phyloP scores from a whole-genome alignment of 2,113 vertebrate genomes.

The Verasper variegatus region DNA sequence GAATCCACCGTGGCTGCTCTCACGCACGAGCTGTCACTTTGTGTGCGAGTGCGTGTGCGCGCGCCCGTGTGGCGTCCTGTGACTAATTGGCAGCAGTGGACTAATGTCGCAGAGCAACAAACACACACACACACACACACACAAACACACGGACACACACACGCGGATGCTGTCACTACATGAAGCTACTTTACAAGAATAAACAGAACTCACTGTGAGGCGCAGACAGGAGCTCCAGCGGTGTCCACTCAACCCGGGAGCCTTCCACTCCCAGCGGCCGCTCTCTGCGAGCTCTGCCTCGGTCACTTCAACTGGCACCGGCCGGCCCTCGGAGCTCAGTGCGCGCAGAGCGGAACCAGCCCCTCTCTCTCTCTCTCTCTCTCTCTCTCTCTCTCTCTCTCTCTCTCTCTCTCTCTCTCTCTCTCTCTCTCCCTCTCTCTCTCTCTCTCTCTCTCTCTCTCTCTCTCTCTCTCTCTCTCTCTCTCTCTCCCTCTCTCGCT shows the following conservation, averaged over 20 bases:
- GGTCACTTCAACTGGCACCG: conserved; percentile 48
- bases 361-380: conserved; percentile 12
- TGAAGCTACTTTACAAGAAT: neutral
- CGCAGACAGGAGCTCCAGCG: conserved; percentile 37
- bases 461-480: conserved; percentile 4
- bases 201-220: conserved; percentile 54
- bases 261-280: conserved; percentile 33
- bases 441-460: neutral
- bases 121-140: neutral
- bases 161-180: too few species aligned
- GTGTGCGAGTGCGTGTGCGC: conserved; percentile 10
- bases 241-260: neutral
- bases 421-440: conserved; percentile 1
- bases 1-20: conserved; percentile 48
- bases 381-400: neutral
- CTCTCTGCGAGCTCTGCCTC: conserved; percentile 25
- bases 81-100: conserved; percentile 67
- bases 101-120: conserved; percentile 68
- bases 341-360: conserved; percentile 21
- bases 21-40: conserved; percentile 52
- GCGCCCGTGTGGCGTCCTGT: conserved; percentile 47
- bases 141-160: neutral
- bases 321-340: conserved; percentile 59
- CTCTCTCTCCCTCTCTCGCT: neutral
- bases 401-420: neutral